Base-by-base conservation (phyloP, 2,888 invertebrate species). In the Drosophila multiciliata region DNA sequence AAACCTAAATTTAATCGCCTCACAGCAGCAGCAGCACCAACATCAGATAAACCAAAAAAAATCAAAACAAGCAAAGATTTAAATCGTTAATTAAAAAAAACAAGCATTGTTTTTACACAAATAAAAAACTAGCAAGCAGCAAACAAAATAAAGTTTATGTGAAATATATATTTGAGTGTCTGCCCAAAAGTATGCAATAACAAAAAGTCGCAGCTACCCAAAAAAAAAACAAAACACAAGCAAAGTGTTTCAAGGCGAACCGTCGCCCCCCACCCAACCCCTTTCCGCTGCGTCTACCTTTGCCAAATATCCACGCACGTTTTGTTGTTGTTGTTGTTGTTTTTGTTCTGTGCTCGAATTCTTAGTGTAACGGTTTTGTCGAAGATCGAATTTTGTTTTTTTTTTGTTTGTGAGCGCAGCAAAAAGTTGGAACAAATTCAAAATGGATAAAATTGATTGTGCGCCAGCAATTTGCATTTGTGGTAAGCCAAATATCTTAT, bases 1-100 rank as follows among this genome's bases (percentile, higher is more conserved):
- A 66, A 75, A 80, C 65, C 63, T 67, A 67, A 77, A 72, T 75
- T 71, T 70, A 72, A 75, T 79, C 72, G 64, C 63, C 69, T 70
- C 66, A 57, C 75, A 72, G 81, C 66, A 66, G 64, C 29, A 61
- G 57, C 45, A 59, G 7, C 55, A 64, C 40, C 53, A 67, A 23
- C 45, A 48, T 12, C 49, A 62, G 32, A 32, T 42, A 11, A 32
- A 20, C 15, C 52, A 40, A 29, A 11, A 48, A 57, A 42, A 40
- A 42, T 23, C 33, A 35, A 60, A 66, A 66, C 35, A 54, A 1
- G 4, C 29, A 45, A 53, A 57, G 58, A 52, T 11, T 54, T 23
- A 29, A 29, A 29, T 29, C 29, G 5, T 29, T 29, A 29, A 29
- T 29, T 29, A 4, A 29, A 29, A 29, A 29, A 29, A 29, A 29